A percentile compares a stretch with the other conserved stretches of the same genome.
Conservation (phyloP, 2,113 vertebrate species). For the Plecturocebus donacophilus region DNA sequence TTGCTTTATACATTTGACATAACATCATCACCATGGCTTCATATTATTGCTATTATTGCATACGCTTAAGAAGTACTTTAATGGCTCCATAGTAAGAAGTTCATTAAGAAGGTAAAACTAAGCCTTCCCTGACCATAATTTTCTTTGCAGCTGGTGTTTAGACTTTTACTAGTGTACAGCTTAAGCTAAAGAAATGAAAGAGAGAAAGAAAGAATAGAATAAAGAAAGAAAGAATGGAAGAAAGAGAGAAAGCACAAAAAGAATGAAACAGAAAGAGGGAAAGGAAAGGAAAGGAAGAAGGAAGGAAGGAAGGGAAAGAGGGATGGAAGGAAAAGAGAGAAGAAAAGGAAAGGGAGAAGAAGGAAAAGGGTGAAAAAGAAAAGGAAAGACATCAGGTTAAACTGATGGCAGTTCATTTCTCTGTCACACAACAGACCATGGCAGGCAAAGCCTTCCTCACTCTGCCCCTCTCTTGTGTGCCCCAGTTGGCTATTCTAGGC, state of each 20-base stretch:
- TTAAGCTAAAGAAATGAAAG: not conserved
- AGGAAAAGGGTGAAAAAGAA: not conserved
- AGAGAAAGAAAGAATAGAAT: not conserved
- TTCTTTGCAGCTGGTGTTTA: not conserved
- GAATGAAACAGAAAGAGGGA: accelerated
- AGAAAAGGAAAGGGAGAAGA: not conserved
- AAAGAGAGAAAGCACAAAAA: not conserved
- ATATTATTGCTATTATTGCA: not conserved
- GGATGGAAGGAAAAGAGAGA: accelerated
- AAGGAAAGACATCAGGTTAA: not conserved
- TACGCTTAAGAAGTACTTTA: not conserved
- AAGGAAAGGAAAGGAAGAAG: too few relatives aligned
- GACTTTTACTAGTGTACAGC: not conserved
- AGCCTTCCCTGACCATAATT: not conserved
- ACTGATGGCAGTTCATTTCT: not conserved
- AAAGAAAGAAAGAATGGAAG: not conserved
- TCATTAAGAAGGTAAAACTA: not conserved
- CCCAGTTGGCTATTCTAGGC: not conserved
- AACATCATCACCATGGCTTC: not conserved
- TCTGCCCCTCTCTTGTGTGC: not conserved
- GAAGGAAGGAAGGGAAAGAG: not conserved
- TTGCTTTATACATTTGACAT: not conserved
- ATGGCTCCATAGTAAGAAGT: not conserved
- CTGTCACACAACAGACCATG: not conserved
- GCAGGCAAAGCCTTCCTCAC: not conserved